phyloP scores from a whole-genome alignment of 2,797 vertebrate genomes.

The Meda fulgida region DNA sequence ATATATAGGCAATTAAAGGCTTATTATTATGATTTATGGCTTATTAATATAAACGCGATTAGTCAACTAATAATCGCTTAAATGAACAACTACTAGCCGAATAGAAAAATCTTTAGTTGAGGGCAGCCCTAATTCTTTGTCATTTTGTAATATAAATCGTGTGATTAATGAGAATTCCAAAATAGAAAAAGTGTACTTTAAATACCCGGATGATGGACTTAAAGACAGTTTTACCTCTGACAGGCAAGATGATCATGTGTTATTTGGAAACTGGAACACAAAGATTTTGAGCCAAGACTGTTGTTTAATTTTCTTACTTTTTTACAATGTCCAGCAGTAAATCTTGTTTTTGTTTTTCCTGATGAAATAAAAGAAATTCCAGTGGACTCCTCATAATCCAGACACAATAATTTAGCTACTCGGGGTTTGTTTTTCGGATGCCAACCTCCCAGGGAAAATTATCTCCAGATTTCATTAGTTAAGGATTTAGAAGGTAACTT shows the following conservation, averaged over 20 bases:
- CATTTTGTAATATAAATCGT: neutral
- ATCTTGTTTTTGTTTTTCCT: neutral
- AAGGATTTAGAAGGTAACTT: neutral
- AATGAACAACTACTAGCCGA: no score
- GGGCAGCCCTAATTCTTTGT: neutral
- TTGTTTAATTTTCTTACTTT: neutral
- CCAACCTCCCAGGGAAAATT: neutral
- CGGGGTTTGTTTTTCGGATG: neutral
- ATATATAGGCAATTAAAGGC: no score
- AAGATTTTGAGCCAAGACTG: neutral
- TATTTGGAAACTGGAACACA: neutral
- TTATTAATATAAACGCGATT: no score
- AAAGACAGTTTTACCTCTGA: neutral
- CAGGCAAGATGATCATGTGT: neutral
- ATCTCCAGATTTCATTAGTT: constrained; percentile 23
- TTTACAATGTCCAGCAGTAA: neutral
- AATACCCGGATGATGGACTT: no score
- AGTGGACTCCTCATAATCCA: neutral
- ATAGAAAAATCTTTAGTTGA: no score
- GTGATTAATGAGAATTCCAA: neutral
- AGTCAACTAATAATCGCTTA: no score
- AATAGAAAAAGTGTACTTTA: no score
- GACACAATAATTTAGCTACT: neutral
- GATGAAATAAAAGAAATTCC: neutral
- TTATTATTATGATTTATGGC: no score